Base-by-base conservation (phyloP, 1,140 invertebrate species). In the Hyles vespertilio region DNA sequence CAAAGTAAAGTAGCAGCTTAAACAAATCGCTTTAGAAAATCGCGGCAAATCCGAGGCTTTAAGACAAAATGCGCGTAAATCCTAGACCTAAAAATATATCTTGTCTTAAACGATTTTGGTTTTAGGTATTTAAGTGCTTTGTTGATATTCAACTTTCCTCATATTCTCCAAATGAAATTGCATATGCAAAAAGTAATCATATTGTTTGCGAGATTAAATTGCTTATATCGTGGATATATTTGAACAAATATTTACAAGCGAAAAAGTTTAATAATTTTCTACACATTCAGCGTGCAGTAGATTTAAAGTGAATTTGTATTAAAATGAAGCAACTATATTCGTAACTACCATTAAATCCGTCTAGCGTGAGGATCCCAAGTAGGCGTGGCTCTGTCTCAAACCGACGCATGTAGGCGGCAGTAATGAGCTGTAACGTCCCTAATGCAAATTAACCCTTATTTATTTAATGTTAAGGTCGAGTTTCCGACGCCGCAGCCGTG, bases 361-460 rank as follows among this genome's bases (percentile, higher is more conserved):
- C 68, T 67, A 61, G 57, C 56, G 53, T 61, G 59, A 63, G 67
- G 59, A 65, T 67, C 66, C 72, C 59, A 67, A 70, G 67, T 64
- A 68, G 77, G 79, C 75, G 78, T 70, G 73, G 64, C 58, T 10
- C 8, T 54, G 74, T 77, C 77, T 74, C 67, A 54, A 67, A 61
- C 62, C 60, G 70, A 66, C 70, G 65, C 54, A 65, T 69, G 70
- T 66, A 79, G 72, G 72, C 74, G 70, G 66, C 73, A 67, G 70
- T 85, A 83, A 83, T 83, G 83, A 86, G 72, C 65, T 67, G 56
- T 64, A 51, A 58, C 51, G 60, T 54, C 47, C 64, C 51, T 67
- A 58, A 61, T 51, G 33, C 32, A 70, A 77, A 55, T 65, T 61
- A 63, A 74, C 47, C 70, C 63, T 74, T 85, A 79, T 78, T 67